These are phyloP conservation scores for Hormaphis cornu DNA, from an alignment of 1,140 invertebrate species.

Conservation along the genomic window DNA sequence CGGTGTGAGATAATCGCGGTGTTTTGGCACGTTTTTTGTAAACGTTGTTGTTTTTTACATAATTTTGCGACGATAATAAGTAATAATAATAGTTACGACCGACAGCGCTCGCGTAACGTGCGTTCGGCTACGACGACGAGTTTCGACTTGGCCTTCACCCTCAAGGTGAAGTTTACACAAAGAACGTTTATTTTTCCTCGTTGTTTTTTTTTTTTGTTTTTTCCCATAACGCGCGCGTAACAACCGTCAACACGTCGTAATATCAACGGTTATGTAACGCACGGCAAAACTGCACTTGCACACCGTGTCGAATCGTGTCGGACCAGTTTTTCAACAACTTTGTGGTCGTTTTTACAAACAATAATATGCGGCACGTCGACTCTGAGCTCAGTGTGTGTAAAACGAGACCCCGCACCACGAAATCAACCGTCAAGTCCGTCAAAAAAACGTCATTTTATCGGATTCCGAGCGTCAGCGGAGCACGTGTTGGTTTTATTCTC, in stretches of 20 bases:
- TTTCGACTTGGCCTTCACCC: not conserved
- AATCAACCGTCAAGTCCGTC: too few relatives aligned
- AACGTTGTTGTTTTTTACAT: not conserved
- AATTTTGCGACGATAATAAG: not conserved
- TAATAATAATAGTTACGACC: not conserved
- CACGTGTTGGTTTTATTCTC: too few relatives aligned
- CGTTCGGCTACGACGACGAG: not conserved
- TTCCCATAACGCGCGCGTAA: not conserved
- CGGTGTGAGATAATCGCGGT: not conserved
- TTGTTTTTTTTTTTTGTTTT: not conserved
- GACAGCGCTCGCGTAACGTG: not conserved
- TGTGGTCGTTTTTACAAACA: too few relatives aligned
- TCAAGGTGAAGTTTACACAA: constrained; percentile 26
- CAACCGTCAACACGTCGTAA: not conserved
- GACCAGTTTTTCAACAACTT: too few relatives aligned
- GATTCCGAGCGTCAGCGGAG: too few relatives aligned
- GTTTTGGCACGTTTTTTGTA: not conserved
- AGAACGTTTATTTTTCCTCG: not conserved
- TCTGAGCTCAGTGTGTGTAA: too few relatives aligned
- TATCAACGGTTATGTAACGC: not conserved
- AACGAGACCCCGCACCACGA: too few relatives aligned
- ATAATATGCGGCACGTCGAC: too few relatives aligned
- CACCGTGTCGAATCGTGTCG: too few relatives aligned
- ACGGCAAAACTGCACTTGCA: too few relatives aligned
- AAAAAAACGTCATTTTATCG: too few relatives aligned